Conservation (phyloP, 2,888 invertebrate species). For the Sesamia inferens region DNA sequence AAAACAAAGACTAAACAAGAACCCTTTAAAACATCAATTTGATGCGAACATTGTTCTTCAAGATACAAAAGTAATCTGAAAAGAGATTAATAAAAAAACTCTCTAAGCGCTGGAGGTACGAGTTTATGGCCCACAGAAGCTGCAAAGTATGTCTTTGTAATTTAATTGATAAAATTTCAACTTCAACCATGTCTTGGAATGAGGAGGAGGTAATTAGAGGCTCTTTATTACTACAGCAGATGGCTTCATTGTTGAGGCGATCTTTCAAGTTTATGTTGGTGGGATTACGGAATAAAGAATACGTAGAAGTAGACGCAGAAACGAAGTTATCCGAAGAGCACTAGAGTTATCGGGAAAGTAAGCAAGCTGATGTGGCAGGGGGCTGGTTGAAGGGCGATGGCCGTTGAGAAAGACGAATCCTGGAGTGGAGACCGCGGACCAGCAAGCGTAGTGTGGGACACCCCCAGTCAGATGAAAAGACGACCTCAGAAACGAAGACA, state of each 20-base stretch:
- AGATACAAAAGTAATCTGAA: slow-evolving; percentile 26
- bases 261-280: slow-evolving; percentile 18
- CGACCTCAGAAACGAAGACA: no score
- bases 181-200: slow-evolving; percentile 7
- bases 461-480: no score
- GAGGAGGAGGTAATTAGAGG: slow-evolving; percentile 36
- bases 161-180: slow-evolving; percentile 54
- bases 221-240: slow-evolving; percentile 33
- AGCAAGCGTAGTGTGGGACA: no score
- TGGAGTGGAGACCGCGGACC: no score
- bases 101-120: slow-evolving; percentile 15
- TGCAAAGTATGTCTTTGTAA: slow-evolving; percentile 45
- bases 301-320: no score
- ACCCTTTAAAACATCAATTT: slow-evolving; percentile 26
- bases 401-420: no score
- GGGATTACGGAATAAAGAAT: background rate
- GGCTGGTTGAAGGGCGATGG: no score
- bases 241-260: slow-evolving; percentile 16
- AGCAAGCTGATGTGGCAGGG: no score
- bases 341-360: no score
- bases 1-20: background rate
- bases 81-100: slow-evolving; percentile 47
- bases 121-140: slow-evolving; percentile 25
- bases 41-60: slow-evolving; percentile 18
- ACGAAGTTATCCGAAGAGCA: no score